A percentile compares a stretch with the other conserved stretches of the same genome.
phyloP scores from a whole-genome alignment of 2,888 invertebrate species.

The Orthosia incerta region DNA sequence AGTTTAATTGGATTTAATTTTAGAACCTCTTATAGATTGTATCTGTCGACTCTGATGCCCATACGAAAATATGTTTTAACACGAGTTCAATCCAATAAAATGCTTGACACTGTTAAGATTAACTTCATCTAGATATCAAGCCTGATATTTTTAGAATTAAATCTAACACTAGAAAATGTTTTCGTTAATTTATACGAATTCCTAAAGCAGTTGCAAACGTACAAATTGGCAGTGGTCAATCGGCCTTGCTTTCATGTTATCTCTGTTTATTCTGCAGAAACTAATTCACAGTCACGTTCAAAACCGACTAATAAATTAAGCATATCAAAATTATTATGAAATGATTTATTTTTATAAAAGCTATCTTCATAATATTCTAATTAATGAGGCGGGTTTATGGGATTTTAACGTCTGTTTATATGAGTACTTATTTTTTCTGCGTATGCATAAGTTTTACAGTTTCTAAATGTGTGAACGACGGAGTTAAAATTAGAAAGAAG shows the following conservation, averaged over 20 bases:
- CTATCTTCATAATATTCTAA: constrained; percentile 11
- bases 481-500: background rate
- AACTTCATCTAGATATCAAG: background rate
- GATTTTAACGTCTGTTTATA: constrained; percentile 23
- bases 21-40: background rate
- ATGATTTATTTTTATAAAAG: constrained; percentile 19
- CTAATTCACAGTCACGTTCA: constrained; percentile 37
- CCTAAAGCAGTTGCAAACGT: constrained; percentile 63
- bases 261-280: constrained; percentile 53
- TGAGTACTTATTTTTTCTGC: constrained; percentile 7
- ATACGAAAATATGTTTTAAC: background rate
- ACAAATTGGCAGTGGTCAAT: constrained; percentile 62
- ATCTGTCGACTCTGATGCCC: background rate
- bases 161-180: constrained; percentile 36
- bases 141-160: constrained; percentile 9
- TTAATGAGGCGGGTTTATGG: constrained; percentile 28
- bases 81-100: background rate
- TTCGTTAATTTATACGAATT: constrained; percentile 58
- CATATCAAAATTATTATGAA: constrained; percentile 29
- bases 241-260: constrained; percentile 70
- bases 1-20: constrained; percentile 11
- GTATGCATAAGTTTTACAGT: constrained; percentile 6
- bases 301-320: constrained; percentile 38
- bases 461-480: constrained; percentile 3
- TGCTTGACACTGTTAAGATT: background rate